Evolutionary conservation across 2,888 invertebrate genomes (phyloP).

Genomic region (Cyclophora albipunctata): DNA sequence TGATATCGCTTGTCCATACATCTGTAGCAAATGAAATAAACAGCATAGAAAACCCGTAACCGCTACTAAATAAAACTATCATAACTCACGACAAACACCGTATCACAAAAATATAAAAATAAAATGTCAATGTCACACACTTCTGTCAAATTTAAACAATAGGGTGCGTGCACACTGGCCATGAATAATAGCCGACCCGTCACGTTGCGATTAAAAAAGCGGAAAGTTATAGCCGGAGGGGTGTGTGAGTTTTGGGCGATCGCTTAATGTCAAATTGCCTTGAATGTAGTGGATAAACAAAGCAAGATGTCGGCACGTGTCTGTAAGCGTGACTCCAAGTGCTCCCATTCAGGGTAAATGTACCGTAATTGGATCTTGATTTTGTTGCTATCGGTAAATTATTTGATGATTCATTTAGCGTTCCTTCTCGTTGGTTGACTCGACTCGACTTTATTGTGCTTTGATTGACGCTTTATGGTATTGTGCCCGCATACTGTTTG

Average conservation of each 20-base stretch:
- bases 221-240: constrained; percentile 40
- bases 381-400: constrained; percentile 36
- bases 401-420: constrained; percentile 31
- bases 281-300: constrained; percentile 63
- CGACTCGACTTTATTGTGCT: not conserved
- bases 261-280: constrained; percentile 65
- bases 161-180: constrained; percentile 45
- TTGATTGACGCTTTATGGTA: not conserved
- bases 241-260: constrained; percentile 39
- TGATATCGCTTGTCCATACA: too few relatives aligned
- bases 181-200: constrained; percentile 53
- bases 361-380: constrained; percentile 66
- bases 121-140: constrained; percentile 27
- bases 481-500: not conserved
- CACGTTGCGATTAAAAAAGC: constrained; percentile 47
- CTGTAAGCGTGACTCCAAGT: constrained; percentile 35
- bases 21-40: too few relatives aligned
- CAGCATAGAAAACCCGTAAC: too few relatives aligned
- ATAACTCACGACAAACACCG: constrained; percentile 7
- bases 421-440: constrained; percentile 1
- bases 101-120: constrained; percentile 15
- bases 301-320: constrained; percentile 50
- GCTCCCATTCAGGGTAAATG: constrained; percentile 57
- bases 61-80: not conserved
- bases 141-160: constrained; percentile 38